These are phyloP conservation scores for Drosophila histrio DNA, from an alignment of 2,888 invertebrate genomes.

Conservation along the genomic window DNA sequence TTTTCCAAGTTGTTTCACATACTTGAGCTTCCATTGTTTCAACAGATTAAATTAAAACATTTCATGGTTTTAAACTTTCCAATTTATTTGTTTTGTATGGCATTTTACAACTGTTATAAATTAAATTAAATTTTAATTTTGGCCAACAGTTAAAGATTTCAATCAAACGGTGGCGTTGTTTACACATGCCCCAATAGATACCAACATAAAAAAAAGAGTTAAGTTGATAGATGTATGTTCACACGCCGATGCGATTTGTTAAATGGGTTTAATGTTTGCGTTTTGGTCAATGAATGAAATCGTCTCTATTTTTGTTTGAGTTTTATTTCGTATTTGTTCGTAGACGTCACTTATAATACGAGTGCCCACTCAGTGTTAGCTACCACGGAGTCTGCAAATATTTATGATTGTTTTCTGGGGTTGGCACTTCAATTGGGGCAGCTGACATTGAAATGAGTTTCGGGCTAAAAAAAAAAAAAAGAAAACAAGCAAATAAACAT, in stretches of 20 bases:
- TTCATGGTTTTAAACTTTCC: constrained; percentile 36
- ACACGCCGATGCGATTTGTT: constrained; percentile 57
- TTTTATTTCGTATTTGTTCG: constrained; percentile 37
- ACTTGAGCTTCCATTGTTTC: neutral
- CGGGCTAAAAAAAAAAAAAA: neutral
- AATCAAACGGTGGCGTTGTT: constrained; percentile 63
- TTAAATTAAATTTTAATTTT: constrained; percentile 24
- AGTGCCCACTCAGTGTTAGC: constrained; percentile 29
- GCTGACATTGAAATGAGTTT: constrained; percentile 42
- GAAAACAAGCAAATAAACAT: neutral
- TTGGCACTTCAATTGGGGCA: constrained; percentile 39
- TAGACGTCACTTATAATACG: constrained; percentile 61
- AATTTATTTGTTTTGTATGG: constrained; percentile 33
- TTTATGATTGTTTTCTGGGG: constrained; percentile 45
- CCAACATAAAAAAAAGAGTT: constrained; percentile 4
- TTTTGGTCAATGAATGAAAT: constrained; percentile 57
- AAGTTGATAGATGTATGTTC: constrained; percentile 33
- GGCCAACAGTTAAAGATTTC: constrained; percentile 18
- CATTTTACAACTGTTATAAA: constrained; percentile 24
- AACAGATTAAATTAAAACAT: neutral
- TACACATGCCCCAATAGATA: constrained; percentile 45
- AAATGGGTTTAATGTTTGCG: constrained; percentile 9
- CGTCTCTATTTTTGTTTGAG: constrained; percentile 23
- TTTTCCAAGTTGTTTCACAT: neutral
- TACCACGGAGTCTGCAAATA: constrained; percentile 60